Conservation (phyloP, 2,888 invertebrate genomes). For the Gymnocheta viridis region DNA sequence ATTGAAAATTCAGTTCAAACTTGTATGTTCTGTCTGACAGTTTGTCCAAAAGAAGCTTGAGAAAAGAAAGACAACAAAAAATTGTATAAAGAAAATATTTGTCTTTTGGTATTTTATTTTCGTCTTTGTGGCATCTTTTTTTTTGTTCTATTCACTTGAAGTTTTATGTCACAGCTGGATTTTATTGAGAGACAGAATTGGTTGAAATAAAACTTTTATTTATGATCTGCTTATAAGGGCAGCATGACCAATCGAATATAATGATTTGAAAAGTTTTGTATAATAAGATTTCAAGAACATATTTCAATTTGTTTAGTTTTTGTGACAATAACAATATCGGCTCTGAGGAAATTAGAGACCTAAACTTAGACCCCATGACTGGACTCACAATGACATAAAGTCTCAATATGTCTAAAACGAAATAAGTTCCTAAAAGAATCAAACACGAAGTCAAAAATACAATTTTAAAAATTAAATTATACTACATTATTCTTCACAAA, state of each 20-base stretch:
- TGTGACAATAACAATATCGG: neutral
- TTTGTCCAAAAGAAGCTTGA: conserved; percentile 68
- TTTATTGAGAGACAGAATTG: conserved; percentile 35
- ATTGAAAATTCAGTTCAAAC: conserved; percentile 68
- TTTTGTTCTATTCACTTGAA: conserved; percentile 24
- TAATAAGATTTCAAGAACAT: neutral
- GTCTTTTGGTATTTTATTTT: conserved; percentile 57
- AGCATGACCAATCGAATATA: conserved; percentile 15
- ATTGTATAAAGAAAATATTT: conserved; percentile 41
- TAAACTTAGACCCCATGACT: too few species aligned
- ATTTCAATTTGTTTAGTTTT: neutral
- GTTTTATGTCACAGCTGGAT: conserved; percentile 58
- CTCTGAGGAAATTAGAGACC: neutral
- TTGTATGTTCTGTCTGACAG: conserved; percentile 68
- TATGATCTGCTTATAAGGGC: conserved; percentile 37
- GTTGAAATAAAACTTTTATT: conserved; percentile 29
- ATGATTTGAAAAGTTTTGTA: neutral
- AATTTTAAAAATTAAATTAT: too few species aligned
- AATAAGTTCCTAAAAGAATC: too few species aligned
- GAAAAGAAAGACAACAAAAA: conserved; percentile 6
- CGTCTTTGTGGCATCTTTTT: conserved; percentile 30
- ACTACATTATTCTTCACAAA: too few species aligned
- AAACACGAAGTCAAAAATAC: too few species aligned
- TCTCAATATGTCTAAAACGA: too few species aligned
- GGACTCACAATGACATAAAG: too few species aligned